Evolutionary conservation across 2,888 invertebrate genomes (phyloP).

Genomic region (Melieria omissa): DNA sequence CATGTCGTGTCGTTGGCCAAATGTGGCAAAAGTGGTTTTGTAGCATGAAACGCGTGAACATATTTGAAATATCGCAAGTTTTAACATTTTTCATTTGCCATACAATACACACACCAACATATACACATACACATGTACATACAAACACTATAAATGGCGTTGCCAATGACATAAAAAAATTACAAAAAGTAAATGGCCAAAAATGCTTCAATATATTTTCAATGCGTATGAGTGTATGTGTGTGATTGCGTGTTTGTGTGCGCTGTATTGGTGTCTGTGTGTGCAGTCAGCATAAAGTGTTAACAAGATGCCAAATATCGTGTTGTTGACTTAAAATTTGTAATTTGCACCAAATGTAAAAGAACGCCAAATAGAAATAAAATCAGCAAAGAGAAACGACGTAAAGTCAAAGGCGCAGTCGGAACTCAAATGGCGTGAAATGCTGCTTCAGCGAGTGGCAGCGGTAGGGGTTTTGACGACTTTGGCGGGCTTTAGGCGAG

Average conservation of each 20-base stretch:
- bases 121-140: background rate
- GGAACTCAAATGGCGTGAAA: background rate
- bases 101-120: background rate
- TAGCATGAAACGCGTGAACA: constrained; percentile 31
- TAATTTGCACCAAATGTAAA: constrained; percentile 26
- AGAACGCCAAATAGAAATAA: background rate
- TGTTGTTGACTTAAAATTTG: constrained; percentile 40
- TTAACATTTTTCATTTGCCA: constrained; percentile 34
- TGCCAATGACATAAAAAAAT: constrained; percentile 12
- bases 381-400: background rate
- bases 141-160: background rate
- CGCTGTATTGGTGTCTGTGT: background rate
- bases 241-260: background rate
- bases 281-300: constrained; percentile 25
- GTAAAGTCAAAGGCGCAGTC: no score
- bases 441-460: no score
- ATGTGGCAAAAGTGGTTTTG: constrained; percentile 31
- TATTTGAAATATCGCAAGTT: constrained; percentile 39
- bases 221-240: no score
- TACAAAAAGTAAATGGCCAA: constrained; percentile 9
- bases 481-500: no score
- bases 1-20: constrained; percentile 3
- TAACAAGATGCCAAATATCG: constrained; percentile 35
- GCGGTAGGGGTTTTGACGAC: no score
- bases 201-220: constrained; percentile 2